A percentile compares a stretch with the other conserved stretches of the same genome.
These are phyloP conservation scores for Leptinotarsa peninsularis DNA, from an alignment of 2,888 invertebrate species.

Conservation along the genomic window DNA sequence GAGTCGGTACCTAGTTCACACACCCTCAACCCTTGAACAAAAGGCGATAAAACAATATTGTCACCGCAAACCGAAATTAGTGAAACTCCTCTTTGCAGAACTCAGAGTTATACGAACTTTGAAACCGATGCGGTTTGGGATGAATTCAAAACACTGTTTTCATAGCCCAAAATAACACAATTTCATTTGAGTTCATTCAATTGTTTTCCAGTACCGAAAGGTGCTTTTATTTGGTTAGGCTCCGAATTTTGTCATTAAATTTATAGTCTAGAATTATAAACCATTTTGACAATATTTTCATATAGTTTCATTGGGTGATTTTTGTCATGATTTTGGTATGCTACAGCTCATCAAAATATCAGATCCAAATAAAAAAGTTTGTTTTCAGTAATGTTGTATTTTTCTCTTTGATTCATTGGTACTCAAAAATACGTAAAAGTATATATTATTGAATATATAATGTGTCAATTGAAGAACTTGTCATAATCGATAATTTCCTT, in stretches of 20 bases:
- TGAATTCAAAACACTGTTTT: conserved; percentile 8
- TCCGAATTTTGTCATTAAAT: not conserved
- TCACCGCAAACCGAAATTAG: conserved; percentile 1
- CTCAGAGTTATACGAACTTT: not conserved
- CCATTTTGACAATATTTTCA: no score
- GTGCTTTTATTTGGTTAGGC: not conserved
- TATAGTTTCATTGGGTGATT: no score
- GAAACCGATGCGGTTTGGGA: not conserved
- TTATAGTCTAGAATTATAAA: not conserved
- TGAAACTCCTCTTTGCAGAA: conserved; percentile 5
- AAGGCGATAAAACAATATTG: conserved; percentile 9
- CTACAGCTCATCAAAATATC: no score
- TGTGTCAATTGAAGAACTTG: no score
- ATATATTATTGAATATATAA: no score
- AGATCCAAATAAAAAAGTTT: no score
- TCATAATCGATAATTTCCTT: no score
- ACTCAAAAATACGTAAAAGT: no score
- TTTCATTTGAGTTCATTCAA: not conserved
- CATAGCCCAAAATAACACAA: conserved; percentile 6
- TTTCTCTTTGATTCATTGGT: no score
- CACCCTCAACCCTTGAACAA: not conserved
- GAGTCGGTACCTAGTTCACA: not conserved
- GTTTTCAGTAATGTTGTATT: no score
- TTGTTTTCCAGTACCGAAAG: not conserved
- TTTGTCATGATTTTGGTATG: no score